Evolutionary conservation across 2,888 invertebrate genomes (phyloP).

Genomic region (Mimas tiliae): DNA sequence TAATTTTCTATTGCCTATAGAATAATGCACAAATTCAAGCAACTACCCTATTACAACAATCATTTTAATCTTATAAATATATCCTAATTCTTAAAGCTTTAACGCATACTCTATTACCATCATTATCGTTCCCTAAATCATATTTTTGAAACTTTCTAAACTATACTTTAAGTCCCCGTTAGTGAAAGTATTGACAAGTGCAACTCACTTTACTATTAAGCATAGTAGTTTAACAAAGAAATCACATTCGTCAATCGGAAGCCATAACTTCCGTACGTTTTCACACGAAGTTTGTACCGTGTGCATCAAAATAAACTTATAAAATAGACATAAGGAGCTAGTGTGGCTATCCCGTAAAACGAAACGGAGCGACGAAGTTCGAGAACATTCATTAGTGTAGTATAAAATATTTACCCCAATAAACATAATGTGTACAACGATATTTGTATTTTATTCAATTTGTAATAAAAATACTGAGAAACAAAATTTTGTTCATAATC

Average conservation of each 20-base stretch:
- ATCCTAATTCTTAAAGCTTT: slow-evolving; percentile 10
- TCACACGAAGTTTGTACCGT: background rate
- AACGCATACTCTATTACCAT: background rate
- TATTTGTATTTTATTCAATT: too few species aligned
- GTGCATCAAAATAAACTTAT: background rate
- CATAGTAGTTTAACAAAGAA: background rate
- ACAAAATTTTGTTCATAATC: too few species aligned
- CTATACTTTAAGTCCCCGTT: background rate
- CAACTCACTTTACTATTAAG: background rate
- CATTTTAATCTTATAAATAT: slow-evolving; percentile 6
- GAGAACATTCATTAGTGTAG: too few species aligned
- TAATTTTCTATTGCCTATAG: too few species aligned
- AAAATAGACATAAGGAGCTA: background rate
- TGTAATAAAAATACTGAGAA: too few species aligned
- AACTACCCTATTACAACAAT: background rate
- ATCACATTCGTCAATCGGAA: background rate
- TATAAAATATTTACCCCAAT: too few species aligned
- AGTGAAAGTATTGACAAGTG: background rate
- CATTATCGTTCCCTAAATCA: background rate
- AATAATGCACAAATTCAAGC: too few species aligned
- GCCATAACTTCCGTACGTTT: background rate
- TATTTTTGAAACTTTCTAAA: background rate
- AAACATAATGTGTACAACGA: too few species aligned
- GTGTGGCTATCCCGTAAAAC: too few species aligned
- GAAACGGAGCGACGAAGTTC: too few species aligned